Evolutionary conservation across 2,888 invertebrate genomes (phyloP), one percentile per base, ranked within the genome.

Genomic region (Acanthosepion esculentum): DNA sequence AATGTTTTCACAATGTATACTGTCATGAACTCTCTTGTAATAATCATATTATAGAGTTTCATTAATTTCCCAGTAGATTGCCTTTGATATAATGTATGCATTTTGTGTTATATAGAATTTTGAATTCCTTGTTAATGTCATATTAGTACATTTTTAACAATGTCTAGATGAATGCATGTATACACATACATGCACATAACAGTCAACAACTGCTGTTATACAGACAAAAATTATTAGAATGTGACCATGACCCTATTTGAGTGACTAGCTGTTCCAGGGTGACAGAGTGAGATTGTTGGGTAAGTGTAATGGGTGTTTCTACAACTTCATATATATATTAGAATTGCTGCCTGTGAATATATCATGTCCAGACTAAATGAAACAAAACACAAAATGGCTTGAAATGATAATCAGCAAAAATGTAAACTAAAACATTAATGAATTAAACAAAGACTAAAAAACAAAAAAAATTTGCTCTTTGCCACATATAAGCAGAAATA

Each of bases 221-320:
- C 33, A 78, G 78, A 78, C n/a, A n/a, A 15, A 78, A 78, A 78
- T 78, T 78, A 78, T 78, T 78, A 78, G 78, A 78, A 78, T 78
- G 78, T 78, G n/a, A n/a, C 78, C 78, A n/a, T 78, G 78, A 78
- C 78, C 78, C 78, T n/a, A n/a, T 78, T 78, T 78, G n/a, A 33
- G 78, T 78, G 78, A 78, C 78, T 78, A 15, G 78, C n/a, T 78
- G 78, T 78, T 78, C 12, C n/a, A 15, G 78, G 78, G 78, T 78
- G n/a, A n/a, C 78, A 78, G 78, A n/a, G n/a, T n/a, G 78, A 78
- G 78, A 78, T 78, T 78, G 78, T 78, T 78, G 78, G 59, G n/a
- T 78, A 15, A 78, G 78, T 15, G 12, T n/a, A n/a, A 33, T n/a
- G 33, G 78, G 78, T 78, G 78, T n/a, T n/a, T 5, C 78, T 78